Evolutionary conservation across 2,888 invertebrate species (phyloP).

Genomic region (Conomelus anceps): DNA sequence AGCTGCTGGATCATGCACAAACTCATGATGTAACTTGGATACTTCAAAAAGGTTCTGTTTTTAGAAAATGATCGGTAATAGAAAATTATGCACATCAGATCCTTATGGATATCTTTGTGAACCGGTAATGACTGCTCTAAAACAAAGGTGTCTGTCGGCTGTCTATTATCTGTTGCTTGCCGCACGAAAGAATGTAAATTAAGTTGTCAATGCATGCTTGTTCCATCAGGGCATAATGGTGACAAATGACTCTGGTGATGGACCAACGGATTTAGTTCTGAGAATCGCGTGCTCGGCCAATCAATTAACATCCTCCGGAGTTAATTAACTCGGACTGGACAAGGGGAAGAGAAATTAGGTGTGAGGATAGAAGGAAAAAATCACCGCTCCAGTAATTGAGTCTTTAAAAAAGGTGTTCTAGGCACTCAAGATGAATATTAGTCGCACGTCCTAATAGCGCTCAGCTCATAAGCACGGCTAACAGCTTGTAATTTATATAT

Average conservation of each 20-base stretch:
- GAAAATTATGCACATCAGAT: background rate
- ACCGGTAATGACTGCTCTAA: background rate
- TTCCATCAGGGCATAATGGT: constrained; percentile 21
- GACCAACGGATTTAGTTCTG: background rate
- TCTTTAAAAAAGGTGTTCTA: background rate
- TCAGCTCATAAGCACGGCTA: background rate
- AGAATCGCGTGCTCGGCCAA: constrained; percentile 9
- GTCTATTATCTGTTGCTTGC: background rate
- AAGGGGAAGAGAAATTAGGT: no score
- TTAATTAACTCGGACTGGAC: background rate
- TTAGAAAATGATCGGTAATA: background rate
- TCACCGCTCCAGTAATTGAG: background rate
- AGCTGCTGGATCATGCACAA: background rate
- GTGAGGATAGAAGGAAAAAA: no score
- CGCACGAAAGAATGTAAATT: constrained; percentile 22
- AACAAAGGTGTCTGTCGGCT: background rate
- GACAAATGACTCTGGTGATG: constrained; percentile 20
- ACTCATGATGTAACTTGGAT: background rate
- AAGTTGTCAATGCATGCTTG: constrained; percentile 21
- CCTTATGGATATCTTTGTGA: background rate
- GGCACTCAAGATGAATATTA: background rate
- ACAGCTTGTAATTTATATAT: background rate
- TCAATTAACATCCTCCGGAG: constrained; percentile 3
- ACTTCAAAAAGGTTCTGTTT: background rate
- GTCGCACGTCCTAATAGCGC: background rate